A percentile compares a stretch with the other conserved stretches of the same genome.
Evolutionary conservation across 2,797 vertebrate species (phyloP).

Genomic region (Miichthys miiuy): DNA sequence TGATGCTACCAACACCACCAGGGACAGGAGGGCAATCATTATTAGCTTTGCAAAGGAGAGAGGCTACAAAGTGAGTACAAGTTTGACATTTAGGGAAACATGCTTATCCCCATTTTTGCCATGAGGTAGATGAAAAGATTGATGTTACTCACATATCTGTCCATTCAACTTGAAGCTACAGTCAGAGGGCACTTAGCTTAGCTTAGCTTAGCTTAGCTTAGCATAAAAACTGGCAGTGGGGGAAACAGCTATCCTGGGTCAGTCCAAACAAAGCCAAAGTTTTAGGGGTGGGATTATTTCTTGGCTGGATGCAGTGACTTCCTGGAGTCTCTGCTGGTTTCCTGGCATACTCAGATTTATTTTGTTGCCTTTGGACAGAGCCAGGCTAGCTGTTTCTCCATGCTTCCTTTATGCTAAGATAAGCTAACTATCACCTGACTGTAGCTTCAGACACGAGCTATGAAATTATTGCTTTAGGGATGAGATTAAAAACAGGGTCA

Average conservation of each 20-base stretch:
- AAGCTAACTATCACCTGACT: not conserved
- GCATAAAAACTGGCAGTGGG: not conserved
- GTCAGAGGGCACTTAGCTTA: not conserved
- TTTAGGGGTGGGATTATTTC: not conserved
- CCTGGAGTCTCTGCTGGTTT: not conserved
- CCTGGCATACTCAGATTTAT: not conserved
- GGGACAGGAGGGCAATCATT: slow-evolving; percentile 88
- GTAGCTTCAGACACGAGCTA: not conserved
- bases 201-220: slow-evolving; percentile 5
- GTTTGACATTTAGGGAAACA: not conserved
- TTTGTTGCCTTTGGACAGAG: not conserved
- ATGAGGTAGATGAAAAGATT: not conserved
- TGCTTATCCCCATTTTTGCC: not conserved
- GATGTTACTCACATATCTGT: fast-evolving
- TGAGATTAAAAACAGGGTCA: not conserved
- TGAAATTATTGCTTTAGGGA: not conserved
- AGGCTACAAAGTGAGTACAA: slow-evolving; percentile 89
- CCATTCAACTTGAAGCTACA: not conserved
- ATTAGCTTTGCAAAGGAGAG: slow-evolving; percentile 89
- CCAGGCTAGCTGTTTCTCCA: not conserved
- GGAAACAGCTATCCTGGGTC: not conserved
- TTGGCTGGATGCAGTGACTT: not conserved
- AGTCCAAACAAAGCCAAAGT: not conserved
- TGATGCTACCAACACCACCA: slow-evolving; percentile 94
- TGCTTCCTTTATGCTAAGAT: slow-evolving; percentile 2